Conservation (phyloP, 2,888 invertebrate genomes). For the Philaethria dido region DNA sequence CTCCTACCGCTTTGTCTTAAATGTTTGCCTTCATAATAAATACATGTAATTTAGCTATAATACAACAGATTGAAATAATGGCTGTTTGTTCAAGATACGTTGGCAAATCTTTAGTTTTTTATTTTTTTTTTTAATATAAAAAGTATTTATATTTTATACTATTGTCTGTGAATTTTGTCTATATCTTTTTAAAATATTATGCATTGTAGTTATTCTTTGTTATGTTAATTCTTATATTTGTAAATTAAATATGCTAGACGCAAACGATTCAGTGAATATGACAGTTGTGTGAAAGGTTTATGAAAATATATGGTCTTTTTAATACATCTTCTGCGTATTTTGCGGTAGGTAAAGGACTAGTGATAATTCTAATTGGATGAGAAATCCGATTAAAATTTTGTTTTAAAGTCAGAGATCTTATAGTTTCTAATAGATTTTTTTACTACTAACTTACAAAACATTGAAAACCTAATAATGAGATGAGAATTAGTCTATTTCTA, state of each 20-base stretch:
- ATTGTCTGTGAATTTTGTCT: not conserved
- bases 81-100: not conserved
- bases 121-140: not conserved
- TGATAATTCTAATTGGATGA: too few relatives aligned
- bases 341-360: too few relatives aligned
- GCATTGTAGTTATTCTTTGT: not conserved
- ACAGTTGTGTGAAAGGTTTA: not conserved
- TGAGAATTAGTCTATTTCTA: too few relatives aligned
- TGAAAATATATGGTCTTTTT: not conserved
- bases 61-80: conserved; percentile 14
- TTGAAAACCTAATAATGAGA: too few relatives aligned
- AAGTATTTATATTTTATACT: not conserved
- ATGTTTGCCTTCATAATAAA: conserved; percentile 73
- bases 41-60: conserved; percentile 51
- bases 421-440: too few relatives aligned
- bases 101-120: not conserved
- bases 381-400: too few relatives aligned
- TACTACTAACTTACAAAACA: too few relatives aligned
- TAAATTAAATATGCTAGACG: conserved; percentile 2
- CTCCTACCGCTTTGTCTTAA: conserved; percentile 59
- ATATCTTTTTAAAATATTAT: not conserved
- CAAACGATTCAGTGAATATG: conserved; percentile 2
- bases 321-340: not conserved
- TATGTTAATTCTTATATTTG: not conserved
- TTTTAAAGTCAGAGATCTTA: too few relatives aligned